phyloP scores from a whole-genome alignment of 2,113 vertebrate species.

The Lanius ludovicianus region DNA sequence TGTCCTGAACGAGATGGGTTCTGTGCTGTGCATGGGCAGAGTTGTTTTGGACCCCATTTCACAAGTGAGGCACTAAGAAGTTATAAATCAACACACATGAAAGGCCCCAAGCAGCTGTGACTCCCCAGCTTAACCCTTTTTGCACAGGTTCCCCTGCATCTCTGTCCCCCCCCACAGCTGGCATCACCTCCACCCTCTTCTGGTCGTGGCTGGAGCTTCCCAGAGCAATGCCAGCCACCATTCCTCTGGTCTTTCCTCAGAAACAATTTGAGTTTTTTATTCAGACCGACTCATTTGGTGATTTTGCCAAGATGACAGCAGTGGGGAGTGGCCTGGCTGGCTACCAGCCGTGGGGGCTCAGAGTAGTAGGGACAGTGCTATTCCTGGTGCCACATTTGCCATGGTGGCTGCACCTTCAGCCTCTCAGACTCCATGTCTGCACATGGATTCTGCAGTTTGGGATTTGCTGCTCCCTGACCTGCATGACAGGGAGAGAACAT shows the following conservation, averaged over 20 bases:
- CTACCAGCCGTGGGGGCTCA: neutral
- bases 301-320: neutral
- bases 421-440: neutral
- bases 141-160: neutral
- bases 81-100: neutral
- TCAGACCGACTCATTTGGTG: rapidly evolving
- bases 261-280: neutral
- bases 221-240: neutral
- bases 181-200: neutral
- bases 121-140: neutral
- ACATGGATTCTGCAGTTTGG: rapidly evolving
- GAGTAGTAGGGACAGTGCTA: neutral
- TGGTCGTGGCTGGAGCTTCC: neutral
- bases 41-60: neutral
- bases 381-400: neutral
- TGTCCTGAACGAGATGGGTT: rapidly evolving
- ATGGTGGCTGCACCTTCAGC: rapidly evolving
- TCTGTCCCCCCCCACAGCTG: rapidly evolving
- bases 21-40: neutral
- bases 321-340: neutral
- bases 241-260: neutral
- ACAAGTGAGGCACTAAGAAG: neutral
- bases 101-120: neutral
- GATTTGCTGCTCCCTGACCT: neutral
- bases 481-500: neutral